Evolutionary conservation across 2,113 vertebrate species (phyloP).

Genomic region (Lagenorhynchus albirostris): DNA sequence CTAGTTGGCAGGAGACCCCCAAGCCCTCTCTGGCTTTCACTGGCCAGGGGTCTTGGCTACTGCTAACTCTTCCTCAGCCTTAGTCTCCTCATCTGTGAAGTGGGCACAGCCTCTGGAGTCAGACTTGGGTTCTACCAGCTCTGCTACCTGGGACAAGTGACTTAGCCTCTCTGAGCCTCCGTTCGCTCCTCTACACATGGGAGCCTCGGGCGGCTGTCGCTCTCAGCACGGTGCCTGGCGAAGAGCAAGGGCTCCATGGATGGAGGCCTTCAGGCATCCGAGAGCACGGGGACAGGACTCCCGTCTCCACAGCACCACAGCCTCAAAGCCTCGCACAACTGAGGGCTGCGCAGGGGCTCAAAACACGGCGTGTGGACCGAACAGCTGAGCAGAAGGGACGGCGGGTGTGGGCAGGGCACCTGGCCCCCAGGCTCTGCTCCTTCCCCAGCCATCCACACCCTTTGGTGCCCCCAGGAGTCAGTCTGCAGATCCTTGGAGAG

Average conservation of each 20-base stretch:
- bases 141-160: neutral
- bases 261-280: no score
- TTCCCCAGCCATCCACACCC: neutral
- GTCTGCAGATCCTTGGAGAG: no score
- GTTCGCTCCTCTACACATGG: neutral
- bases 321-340: fast-evolving
- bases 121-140: neutral
- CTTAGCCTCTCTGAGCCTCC: neutral
- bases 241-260: neutral
- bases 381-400: fast-evolving
- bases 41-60: neutral
- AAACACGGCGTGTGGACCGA: fast-evolving
- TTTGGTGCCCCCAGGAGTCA: fast-evolving
- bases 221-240: neutral
- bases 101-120: neutral
- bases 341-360: neutral
- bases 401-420: neutral
- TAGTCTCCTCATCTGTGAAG: neutral
- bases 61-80: neutral
- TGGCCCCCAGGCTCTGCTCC: neutral
- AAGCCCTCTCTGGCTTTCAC: neutral
- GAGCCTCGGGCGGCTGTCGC: neutral
- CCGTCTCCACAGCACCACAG: fast-evolving
- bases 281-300: fast-evolving
- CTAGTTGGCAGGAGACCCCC: neutral